Base-by-base conservation (phyloP, 2,113 vertebrate species). In the Rissa tridactyla region DNA sequence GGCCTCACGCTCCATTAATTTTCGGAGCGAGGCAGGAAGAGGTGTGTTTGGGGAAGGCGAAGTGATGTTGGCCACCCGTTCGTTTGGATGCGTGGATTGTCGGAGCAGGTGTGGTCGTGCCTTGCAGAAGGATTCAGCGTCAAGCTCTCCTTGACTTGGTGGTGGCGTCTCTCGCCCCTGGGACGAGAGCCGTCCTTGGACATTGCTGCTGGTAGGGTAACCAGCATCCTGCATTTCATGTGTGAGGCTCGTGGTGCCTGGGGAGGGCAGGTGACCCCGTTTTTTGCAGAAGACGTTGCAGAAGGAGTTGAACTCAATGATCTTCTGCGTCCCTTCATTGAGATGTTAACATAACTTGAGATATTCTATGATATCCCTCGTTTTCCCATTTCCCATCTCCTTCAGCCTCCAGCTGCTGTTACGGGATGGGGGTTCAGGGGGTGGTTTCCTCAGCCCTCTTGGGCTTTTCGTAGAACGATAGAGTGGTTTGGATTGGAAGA, bases 231-330 rank as follows among this genome's bases (percentile, higher is more conserved):
- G 1, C 11, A 6, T 11, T 30, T 51, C 21, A 6, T 5, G 30
- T 1, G 3, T 4, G 44, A 55, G 13, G n/a, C 34, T 92, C 0
- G 0, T 55, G 49, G 44, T 76, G 52, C 8, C 36, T 0, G 0
- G 38, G 32, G 13, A 66, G 32, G 25, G 44, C n/a, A 29, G 25
- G 23, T 36, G 38, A 34, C 15, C 17, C 26, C 0, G 0, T 22
- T 44, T 60, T 38, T 46, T 15, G 16, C 14, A 44, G 73, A 57
- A 21, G 11, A 4, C 2, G 2, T 69, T 84, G 84, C 17, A 68
- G 79, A 13, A 20, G 16, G 34, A 23, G 9, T 44, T 58, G 40
- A 44, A 36, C 30, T 70, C 0, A 0, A 5, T 69, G 36, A 13
- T 51, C 25, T 29, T 49, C 7, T 1, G 11, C 15, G 10, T n/a